Evolutionary conservation across 2,888 invertebrate species (phyloP).

Genomic region (Temnothorax rugatulus): DNA sequence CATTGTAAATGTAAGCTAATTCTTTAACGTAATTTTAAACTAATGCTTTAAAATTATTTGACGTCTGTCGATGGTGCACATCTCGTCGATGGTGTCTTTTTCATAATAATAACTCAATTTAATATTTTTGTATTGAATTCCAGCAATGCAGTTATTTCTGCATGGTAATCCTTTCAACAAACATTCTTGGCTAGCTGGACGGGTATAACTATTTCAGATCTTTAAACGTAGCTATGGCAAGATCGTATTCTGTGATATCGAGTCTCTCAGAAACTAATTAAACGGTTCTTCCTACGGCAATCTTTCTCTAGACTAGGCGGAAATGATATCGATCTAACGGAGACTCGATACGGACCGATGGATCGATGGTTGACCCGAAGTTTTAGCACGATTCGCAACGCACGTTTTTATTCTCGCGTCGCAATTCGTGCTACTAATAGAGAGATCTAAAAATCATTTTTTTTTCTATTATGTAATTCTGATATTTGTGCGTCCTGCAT

Average conservation of each 20-base stretch:
- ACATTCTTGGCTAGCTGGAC: not conserved
- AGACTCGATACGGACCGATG: slow-evolving; percentile 26
- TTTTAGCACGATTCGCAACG: not conserved
- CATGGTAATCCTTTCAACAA: not conserved
- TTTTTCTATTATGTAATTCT: not conserved
- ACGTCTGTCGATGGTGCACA: not conserved
- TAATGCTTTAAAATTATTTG: not conserved
- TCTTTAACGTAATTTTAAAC: not conserved
- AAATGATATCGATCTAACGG: slow-evolving; percentile 40
- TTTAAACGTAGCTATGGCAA: not conserved
- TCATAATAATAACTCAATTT: not conserved
- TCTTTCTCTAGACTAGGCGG: slow-evolving; percentile 31
- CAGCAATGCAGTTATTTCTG: not conserved
- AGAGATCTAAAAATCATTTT: not conserved
- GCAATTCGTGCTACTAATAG: not conserved
- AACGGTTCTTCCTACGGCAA: slow-evolving; percentile 9
- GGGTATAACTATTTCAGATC: not conserved
- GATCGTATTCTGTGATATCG: slow-evolving; percentile 23
- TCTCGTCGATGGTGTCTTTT: not conserved
- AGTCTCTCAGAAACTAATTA: slow-evolving; percentile 36
- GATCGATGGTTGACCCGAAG: not conserved
- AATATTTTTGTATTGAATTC: not conserved
- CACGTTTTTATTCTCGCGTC: not conserved
- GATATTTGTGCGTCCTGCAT: not conserved
- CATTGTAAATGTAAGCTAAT: not conserved